A percentile compares a stretch with the other conserved stretches of the same genome.
phyloP scores from a whole-genome alignment of 2,113 vertebrate species.

The Hemichromis elongatus region DNA sequence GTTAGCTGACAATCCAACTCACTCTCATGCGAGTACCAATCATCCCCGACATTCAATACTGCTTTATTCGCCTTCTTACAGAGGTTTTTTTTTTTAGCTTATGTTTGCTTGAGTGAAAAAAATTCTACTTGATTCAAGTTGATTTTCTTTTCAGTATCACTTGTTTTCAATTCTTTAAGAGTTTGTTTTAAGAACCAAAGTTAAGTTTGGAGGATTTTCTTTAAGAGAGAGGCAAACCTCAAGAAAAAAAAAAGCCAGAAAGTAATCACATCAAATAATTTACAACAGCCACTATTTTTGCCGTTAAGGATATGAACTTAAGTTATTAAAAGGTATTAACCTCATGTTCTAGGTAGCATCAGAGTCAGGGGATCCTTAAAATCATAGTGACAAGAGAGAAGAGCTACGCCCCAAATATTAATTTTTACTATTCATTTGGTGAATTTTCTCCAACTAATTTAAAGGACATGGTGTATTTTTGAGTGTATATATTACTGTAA shows the following conservation, averaged over 20 bases:
- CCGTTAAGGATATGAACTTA: too few species aligned
- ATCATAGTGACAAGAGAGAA: neutral
- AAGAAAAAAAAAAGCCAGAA: neutral
- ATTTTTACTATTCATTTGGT: neutral
- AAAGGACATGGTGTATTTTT: neutral
- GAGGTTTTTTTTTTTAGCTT: neutral
- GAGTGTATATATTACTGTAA: neutral
- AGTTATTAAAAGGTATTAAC: neutral
- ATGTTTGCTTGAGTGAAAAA: neutral
- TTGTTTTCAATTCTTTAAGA: neutral
- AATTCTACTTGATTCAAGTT: neutral
- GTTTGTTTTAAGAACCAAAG: neutral
- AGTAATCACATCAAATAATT: neutral
- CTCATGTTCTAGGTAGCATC: neutral
- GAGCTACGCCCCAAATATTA: neutral
- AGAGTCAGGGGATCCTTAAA: neutral
- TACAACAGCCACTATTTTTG: neutral
- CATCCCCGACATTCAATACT: neutral
- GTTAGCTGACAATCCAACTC: neutral
- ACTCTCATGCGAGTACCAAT: neutral
- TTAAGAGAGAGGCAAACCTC: neutral
- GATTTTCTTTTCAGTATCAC: neutral
- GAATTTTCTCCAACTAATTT: neutral
- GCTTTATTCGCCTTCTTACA: neutral
- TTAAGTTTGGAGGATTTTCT: neutral